Evolutionary conservation across 2,113 vertebrate species (phyloP), one percentile per base, ranked within the genome.

Genomic region (Epinephelus lanceolatus): DNA sequence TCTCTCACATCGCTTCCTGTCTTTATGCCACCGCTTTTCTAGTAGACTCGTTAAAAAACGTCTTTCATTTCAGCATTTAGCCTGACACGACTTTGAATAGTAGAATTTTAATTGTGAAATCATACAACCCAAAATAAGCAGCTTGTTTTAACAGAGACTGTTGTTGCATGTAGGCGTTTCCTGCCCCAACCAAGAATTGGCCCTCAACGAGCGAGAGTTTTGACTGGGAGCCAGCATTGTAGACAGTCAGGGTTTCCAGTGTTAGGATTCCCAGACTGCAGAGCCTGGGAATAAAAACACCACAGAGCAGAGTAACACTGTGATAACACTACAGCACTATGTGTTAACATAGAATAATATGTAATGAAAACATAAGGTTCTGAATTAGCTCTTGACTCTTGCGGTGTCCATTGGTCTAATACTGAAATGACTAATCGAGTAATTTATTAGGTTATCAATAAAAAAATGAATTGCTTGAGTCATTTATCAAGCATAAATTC

Each of bases 111-210:
- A 62, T 55, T 78, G 57, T 51, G n/a, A 61, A 67, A 75, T 75
- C 49, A 40, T 13, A 17, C 30, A 61, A 17, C 15, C 33, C 2
- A 47, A 74, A 82, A 81, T 37, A 76, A 80, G 71, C 53, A 74
- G 30, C 27, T 63, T 71, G 72, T 80, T 75, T 71, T 49, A 51
- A 56, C 25, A 65, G 10, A 71, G 67, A 23, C 37, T 80, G 42
- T 59, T 82, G 61, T 27, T 66, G 51, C 69, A 17, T 60, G 78
- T 73, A 23, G 78, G 68, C 30, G 76, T 90, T 82, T 88, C 45
- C 76, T 74, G 65, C 76, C 76, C 86, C 37, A 52, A 62, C 62
- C 55, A 42, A 76, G 52, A 72, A 61, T 71, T 55, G 74, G 81
- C 67, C 68, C 51, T 80, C 53, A 37, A 62, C 65, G 73, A 81